Evolutionary conservation across 1,140 invertebrate genomes (phyloP).

Genomic region (Daktulosphaira vitifoliae): DNA sequence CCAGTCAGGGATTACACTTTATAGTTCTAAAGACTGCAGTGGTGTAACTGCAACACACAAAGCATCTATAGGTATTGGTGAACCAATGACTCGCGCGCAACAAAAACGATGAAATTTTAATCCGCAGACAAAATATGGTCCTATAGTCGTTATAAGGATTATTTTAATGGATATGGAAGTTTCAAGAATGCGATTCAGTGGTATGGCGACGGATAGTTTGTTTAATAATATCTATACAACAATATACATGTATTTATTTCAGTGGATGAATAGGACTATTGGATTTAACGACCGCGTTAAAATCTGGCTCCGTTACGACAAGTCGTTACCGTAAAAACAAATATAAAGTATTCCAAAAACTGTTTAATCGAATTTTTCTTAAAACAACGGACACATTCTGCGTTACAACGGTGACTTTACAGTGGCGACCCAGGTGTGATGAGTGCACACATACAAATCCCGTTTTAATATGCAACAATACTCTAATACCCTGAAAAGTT

Average conservation of each 20-base stretch:
- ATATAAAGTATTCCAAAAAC: conserved; percentile 21
- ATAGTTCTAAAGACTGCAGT: too few species aligned
- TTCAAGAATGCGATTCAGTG: conserved; percentile 2
- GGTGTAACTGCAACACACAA: too few species aligned
- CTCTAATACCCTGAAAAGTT: neutral
- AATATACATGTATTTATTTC: neutral
- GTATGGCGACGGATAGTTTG: neutral
- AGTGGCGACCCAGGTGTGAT: conserved; percentile 1
- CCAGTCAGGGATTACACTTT: too few species aligned
- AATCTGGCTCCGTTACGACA: conserved; percentile 29
- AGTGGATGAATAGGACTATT: neutral
- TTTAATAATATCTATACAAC: neutral
- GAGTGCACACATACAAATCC: conserved; percentile 4
- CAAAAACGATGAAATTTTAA: conserved; percentile 23
- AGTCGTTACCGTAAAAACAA: conserved; percentile 29
- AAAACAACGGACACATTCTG: too few species aligned
- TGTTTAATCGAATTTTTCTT: conserved; percentile 20
- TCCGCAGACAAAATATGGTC: conserved; percentile 21
- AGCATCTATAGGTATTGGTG: too few species aligned
- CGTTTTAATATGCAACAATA: conserved; percentile 22
- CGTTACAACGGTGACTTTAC: too few species aligned
- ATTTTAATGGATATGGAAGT: conserved; percentile 5
- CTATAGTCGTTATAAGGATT: conserved; percentile 9
- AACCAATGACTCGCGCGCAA: too few species aligned
- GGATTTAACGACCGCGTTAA: conserved; percentile 31